These are phyloP conservation scores for Pollenia griseotomentosa DNA, from an alignment of 2,888 invertebrate genomes.

Conservation along the genomic window DNA sequence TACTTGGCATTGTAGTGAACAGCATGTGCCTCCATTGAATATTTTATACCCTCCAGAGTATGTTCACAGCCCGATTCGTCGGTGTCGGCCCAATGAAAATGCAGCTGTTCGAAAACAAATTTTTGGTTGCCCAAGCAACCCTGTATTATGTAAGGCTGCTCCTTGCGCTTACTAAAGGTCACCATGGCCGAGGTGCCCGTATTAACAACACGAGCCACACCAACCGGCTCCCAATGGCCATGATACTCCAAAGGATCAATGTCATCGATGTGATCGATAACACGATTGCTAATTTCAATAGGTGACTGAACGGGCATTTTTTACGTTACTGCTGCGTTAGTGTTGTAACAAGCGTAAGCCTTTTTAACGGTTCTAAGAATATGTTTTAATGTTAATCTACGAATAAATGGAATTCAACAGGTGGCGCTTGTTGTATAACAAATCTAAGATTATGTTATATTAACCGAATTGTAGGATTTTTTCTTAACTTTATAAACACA, in stretches of 20 bases:
- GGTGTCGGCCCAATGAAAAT: constrained; percentile 92
- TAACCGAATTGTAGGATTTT: constrained; percentile 79
- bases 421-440: constrained; percentile 49
- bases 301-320: constrained; percentile 84
- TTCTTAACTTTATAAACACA: constrained; percentile 83
- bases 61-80: constrained; percentile 92
- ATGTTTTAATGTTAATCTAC: constrained; percentile 26
- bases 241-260: constrained; percentile 84
- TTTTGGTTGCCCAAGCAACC: constrained; percentile 88
- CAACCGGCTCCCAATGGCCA: constrained; percentile 84
- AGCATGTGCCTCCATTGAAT: constrained; percentile 91
- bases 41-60: constrained; percentile 89
- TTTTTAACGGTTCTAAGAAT: constrained; percentile 27
- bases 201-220: constrained; percentile 83
- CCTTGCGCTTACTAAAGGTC: constrained; percentile 86
- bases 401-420: constrained; percentile 37
- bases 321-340: constrained; percentile 54
- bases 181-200: constrained; percentile 86
- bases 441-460: constrained; percentile 78
- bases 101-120: constrained; percentile 90
- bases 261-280: constrained; percentile 84
- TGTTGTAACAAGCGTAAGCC: constrained; percentile 48
- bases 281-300: constrained; percentile 83
- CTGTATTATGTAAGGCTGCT: constrained; percentile 87
- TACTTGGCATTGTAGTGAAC: constrained; percentile 91